A percentile compares a stretch with the other conserved stretches of the same genome.
Conservation (phyloP, 1,140 invertebrate genomes). For the Centruroides sculpturatus region DNA sequence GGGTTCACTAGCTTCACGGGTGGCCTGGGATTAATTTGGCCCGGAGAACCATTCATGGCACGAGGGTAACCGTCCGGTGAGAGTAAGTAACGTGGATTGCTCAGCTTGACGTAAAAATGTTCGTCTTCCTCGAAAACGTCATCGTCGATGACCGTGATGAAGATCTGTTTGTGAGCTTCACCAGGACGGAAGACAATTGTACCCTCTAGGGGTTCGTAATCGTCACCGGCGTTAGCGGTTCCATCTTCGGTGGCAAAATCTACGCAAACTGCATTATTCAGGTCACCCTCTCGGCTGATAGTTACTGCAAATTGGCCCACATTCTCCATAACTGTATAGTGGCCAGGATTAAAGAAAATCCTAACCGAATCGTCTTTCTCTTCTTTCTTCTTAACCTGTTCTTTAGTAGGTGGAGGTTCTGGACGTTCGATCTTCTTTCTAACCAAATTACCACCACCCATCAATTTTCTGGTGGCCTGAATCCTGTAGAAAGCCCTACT, state of each 20-base stretch:
- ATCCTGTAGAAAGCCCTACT: slow-evolving; percentile 94
- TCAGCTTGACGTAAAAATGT: slow-evolving; percentile 81
- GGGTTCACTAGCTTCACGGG: slow-evolving; percentile 49
- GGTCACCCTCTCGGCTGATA: slow-evolving; percentile 52
- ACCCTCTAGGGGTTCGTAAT: slow-evolving; percentile 79
- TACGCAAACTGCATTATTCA: slow-evolving; percentile 35
- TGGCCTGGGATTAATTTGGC: slow-evolving; percentile 3
- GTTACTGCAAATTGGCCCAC: slow-evolving; percentile 86
- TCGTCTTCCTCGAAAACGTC: slow-evolving; percentile 99
- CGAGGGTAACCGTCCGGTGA: slow-evolving; percentile 5
- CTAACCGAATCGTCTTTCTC: slow-evolving; percentile 34
- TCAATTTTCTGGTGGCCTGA: slow-evolving; percentile 84
- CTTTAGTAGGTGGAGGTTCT: slow-evolving; percentile 43
- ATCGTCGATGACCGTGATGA: slow-evolving; percentile 91
- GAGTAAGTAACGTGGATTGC: slow-evolving; percentile 19
- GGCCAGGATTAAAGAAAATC: slow-evolving; percentile 87
- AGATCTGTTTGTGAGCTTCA: slow-evolving; percentile 48
- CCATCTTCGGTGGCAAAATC: slow-evolving; percentile 96
- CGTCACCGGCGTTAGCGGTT: slow-evolving; percentile 83
- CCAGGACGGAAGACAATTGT: slow-evolving; percentile 70
- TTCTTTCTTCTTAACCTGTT: slow-evolving; percentile 33
- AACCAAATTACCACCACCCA: slow-evolving; percentile 84
- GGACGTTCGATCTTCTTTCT: slow-evolving; percentile 58
- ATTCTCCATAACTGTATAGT: slow-evolving; percentile 97
- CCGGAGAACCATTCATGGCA: slow-evolving; percentile 2